phyloP scores from a whole-genome alignment of 2,797 vertebrate species.

The Pangasius mekongensis region DNA sequence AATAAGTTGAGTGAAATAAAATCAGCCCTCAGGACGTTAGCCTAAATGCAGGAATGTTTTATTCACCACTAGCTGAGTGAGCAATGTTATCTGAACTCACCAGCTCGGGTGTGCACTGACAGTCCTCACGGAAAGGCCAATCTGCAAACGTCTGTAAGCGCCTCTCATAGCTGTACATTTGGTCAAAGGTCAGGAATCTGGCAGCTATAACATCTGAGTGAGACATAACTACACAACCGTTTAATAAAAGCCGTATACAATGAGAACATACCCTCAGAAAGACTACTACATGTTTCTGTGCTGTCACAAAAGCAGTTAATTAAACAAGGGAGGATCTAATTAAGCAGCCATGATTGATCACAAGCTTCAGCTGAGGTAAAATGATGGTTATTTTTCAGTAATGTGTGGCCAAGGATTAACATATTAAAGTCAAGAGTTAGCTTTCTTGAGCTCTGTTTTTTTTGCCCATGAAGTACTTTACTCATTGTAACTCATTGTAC shows the following conservation, averaged over 20 bases:
- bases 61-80: slow-evolving; percentile 46
- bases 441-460: neutral
- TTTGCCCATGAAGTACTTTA: neutral
- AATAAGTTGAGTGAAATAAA: neutral
- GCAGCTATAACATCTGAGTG: slow-evolving; percentile 46
- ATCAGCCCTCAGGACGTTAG: neutral
- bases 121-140: slow-evolving; percentile 83
- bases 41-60: neutral
- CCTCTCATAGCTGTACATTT: slow-evolving; percentile 77
- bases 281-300: neutral
- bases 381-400: neutral
- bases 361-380: slow-evolving; percentile 18
- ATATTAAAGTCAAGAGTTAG: neutral
- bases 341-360: slow-evolving; percentile 12
- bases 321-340: neutral
- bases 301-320: neutral
- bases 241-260: neutral
- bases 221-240: slow-evolving; percentile 56
- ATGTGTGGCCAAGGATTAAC: neutral
- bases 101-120: slow-evolving; percentile 81
- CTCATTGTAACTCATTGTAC: neutral
- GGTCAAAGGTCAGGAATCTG: slow-evolving; percentile 67
- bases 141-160: slow-evolving; percentile 77
- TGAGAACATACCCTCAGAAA: neutral
- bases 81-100: slow-evolving; percentile 38